Conservation (phyloP, 2,888 invertebrate species). For the Chouioia cunea region DNA sequence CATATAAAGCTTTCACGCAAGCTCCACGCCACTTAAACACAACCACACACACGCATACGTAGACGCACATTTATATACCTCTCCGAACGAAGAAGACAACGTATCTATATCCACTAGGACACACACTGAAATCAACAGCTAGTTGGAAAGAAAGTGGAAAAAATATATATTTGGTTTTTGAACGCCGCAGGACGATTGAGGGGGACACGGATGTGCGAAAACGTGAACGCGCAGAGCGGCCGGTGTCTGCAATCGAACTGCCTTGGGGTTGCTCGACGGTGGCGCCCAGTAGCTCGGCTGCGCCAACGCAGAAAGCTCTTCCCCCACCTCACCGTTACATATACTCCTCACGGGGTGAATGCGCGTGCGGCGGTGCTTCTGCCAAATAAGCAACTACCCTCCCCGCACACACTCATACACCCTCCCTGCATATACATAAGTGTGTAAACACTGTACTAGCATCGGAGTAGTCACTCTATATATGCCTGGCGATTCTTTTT, state of each 20-base stretch:
- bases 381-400: not conserved
- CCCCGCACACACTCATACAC: not conserved
- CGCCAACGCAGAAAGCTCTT: slow-evolving; percentile 15
- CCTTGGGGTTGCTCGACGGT: slow-evolving; percentile 62
- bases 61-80: not conserved
- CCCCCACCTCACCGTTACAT: slow-evolving; percentile 4
- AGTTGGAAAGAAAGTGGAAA: no score
- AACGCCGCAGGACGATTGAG: no score
- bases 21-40: not conserved
- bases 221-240: slow-evolving; percentile 53
- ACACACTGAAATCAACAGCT: no score
- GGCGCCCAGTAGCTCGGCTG: slow-evolving; percentile 58
- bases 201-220: no score
- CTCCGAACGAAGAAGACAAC: no score
- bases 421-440: no score
- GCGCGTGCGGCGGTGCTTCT: not conserved
- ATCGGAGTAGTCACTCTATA: no score
- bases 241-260: slow-evolving; percentile 68
- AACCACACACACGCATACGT: not conserved
- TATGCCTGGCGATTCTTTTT: no score
- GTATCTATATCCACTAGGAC: no score
- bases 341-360: not conserved
- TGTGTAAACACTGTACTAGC: no score
- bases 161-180: no score
- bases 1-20: not conserved